A percentile compares a stretch with the other conserved stretches of the same genome.
Conservation (phyloP, 1,140 invertebrate genomes). For the Acromyrmex heyeri region DNA sequence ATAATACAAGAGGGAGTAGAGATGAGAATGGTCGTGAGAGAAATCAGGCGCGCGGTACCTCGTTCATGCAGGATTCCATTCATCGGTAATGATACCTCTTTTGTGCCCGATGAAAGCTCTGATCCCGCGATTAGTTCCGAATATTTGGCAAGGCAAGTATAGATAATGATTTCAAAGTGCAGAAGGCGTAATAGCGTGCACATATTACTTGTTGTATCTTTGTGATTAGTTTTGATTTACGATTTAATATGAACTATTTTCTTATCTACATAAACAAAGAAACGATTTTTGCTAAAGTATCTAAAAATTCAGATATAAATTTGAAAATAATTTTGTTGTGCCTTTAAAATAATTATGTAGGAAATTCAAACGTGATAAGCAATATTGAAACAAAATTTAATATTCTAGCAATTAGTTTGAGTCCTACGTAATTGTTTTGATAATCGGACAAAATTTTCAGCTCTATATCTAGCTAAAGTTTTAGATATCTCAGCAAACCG, state of each 20-base stretch:
- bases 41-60: not conserved
- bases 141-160: slow-evolving; percentile 12
- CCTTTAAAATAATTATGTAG: too few relatives aligned
- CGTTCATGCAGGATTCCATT: slow-evolving; percentile 18
- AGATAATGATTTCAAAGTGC: slow-evolving; percentile 21
- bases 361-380: too few relatives aligned
- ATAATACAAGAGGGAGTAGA: slow-evolving; percentile 1
- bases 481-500: too few relatives aligned
- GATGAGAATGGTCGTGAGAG: slow-evolving; percentile 17
- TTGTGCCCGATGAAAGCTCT: slow-evolving; percentile 42
- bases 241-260: not conserved
- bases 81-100: slow-evolving; percentile 47
- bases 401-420: too few relatives aligned
- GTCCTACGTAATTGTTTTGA: too few relatives aligned
- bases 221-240: not conserved
- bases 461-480: too few relatives aligned
- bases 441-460: too few relatives aligned
- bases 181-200: not conserved
- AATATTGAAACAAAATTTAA: too few relatives aligned
- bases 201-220: not conserved
- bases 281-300: too few relatives aligned
- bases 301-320: too few relatives aligned
- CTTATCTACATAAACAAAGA: too few relatives aligned
- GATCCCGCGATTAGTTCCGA: slow-evolving; percentile 30
- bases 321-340: too few relatives aligned